Conservation (phyloP, 1,140 invertebrate genomes). For the Drosophila parvula region DNA sequence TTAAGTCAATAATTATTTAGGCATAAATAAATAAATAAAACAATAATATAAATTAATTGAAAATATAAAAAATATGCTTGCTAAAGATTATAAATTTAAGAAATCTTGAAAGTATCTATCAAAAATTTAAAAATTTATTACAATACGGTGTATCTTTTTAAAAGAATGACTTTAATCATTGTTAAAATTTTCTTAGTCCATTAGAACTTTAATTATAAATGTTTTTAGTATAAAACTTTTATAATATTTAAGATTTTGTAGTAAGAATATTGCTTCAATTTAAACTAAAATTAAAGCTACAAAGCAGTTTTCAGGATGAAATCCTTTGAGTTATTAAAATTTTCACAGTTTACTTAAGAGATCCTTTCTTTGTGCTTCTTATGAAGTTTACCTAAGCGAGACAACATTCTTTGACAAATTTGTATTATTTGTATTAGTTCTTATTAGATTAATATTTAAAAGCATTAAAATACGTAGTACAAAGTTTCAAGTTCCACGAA, state of each 20-base stretch:
- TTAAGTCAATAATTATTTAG: background rate
- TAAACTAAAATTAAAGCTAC: background rate
- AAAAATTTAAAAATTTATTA: background rate
- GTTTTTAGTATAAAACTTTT: no score
- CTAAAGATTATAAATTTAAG: background rate
- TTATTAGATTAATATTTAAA: background rate
- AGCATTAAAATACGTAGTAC: no score
- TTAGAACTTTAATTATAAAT: background rate
- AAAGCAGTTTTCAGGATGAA: background rate
- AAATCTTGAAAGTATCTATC: background rate
- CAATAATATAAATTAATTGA: background rate
- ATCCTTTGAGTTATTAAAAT: background rate
- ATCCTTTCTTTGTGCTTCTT: background rate
- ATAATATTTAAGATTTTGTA: no score
- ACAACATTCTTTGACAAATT: background rate
- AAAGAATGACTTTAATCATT: no score
- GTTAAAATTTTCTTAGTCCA: no score
- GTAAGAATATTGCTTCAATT: no score
- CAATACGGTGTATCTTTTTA: background rate
- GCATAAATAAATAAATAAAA: no score
- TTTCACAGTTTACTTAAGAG: background rate
- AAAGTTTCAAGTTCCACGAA: background rate
- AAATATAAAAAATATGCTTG: no score
- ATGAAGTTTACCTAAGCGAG: background rate
- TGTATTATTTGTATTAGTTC: background rate